Evolutionary conservation across 2,888 invertebrate species (phyloP).

Genomic region (Latrodectus elegans): DNA sequence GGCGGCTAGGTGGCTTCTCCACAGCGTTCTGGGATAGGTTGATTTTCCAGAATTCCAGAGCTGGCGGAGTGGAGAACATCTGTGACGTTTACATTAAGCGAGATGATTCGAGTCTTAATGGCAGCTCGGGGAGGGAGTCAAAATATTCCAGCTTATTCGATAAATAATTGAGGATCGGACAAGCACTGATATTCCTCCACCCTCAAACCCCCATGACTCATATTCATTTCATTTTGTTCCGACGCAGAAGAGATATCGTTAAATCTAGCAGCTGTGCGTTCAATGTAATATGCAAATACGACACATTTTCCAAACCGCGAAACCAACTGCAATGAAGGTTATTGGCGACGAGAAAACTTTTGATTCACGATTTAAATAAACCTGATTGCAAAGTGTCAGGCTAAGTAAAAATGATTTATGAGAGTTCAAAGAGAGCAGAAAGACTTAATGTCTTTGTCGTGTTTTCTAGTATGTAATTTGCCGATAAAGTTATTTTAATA

Average conservation of each 20-base stretch:
- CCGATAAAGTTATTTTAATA: no score
- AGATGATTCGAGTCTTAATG: conserved; percentile 38
- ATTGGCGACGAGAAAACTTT: neutral
- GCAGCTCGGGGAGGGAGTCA: conserved; percentile 27
- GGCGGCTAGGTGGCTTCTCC: neutral
- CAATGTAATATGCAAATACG: conserved; percentile 17
- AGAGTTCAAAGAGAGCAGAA: neutral
- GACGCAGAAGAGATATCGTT: conserved; percentile 2
- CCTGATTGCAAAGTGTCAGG: neutral
- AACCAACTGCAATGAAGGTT: neutral
- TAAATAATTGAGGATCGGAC: conserved; percentile 51
- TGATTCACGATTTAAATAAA: neutral
- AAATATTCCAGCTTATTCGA: conserved; percentile 24
- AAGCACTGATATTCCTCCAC: conserved; percentile 6
- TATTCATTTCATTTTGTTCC: conserved; percentile 2
- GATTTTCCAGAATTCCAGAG: neutral
- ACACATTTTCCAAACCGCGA: neutral
- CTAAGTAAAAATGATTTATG: conserved; percentile 2
- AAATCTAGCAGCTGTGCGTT: neutral
- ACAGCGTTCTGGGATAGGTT: no score
- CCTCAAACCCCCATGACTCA: conserved; percentile 1
- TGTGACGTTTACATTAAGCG: conserved; percentile 60
- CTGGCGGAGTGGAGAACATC: conserved; percentile 39
- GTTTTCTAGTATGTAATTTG: no score
- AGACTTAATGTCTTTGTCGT: no score